These are phyloP conservation scores for Pocillopora verrucosa DNA, from an alignment of 64 coral and sea anemone genomes.

Conservation along the genomic window DNA sequence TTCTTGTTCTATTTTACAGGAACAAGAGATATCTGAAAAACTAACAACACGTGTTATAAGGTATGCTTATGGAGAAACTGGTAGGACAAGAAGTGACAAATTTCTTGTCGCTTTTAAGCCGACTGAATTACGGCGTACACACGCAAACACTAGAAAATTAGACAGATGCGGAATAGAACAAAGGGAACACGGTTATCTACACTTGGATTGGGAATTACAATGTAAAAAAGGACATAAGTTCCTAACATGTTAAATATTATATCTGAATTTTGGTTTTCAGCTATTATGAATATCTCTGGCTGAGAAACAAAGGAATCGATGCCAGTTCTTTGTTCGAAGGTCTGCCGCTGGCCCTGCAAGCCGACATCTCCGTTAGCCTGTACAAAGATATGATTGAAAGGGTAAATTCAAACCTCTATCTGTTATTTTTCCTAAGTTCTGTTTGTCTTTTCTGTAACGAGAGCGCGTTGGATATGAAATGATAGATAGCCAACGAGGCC, in stretches of 20 bases:
- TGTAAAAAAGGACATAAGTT: too few relatives aligned
- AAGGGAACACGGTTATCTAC: too few relatives aligned
- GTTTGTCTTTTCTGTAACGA: background rate
- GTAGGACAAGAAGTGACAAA: background rate
- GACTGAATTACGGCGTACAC: too few relatives aligned
- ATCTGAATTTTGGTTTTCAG: slow-evolving; percentile 19
- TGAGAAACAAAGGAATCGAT: slow-evolving; percentile 80
- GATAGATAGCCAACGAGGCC: too few relatives aligned
- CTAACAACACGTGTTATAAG: slow-evolving; percentile 63
- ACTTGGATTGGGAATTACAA: too few relatives aligned
- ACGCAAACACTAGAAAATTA: too few relatives aligned
- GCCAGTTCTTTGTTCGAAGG: slow-evolving; percentile 87
- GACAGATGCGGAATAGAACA: too few relatives aligned
- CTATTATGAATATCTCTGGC: slow-evolving; percentile 85
- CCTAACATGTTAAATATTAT: background rate
- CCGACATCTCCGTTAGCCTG: slow-evolving; percentile 72
- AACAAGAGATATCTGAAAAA: slow-evolving; percentile 72
- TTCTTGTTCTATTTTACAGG: slow-evolving; percentile 14
- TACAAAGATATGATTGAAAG: slow-evolving; percentile 86
- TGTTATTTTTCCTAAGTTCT: background rate
- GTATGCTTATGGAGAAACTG: background rate
- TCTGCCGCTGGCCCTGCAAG: slow-evolving; percentile 76
- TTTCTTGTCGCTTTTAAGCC: too few relatives aligned
- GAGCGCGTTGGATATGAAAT: too few relatives aligned
- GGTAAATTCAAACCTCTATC: slow-evolving; percentile 1